A percentile compares a stretch with the other conserved stretches of the same genome.
phyloP scores from a whole-genome alignment of 2,797 vertebrate species.

The Poecilia gillii region DNA sequence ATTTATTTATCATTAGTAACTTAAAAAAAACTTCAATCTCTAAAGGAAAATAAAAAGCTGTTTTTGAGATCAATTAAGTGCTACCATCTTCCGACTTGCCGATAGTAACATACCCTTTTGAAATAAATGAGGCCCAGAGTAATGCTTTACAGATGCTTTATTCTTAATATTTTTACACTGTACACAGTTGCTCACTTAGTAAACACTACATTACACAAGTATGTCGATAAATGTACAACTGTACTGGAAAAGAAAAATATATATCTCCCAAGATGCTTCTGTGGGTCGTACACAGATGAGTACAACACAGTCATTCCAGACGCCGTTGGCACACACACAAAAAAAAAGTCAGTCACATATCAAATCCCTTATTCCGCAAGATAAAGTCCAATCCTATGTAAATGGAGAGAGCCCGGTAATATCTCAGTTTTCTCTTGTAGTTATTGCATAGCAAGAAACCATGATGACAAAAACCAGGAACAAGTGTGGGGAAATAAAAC shows the following conservation, averaged over 20 bases:
- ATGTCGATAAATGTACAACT: slow-evolving; percentile 82
- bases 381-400: slow-evolving; percentile 59
- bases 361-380: slow-evolving; percentile 71
- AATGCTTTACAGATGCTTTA: slow-evolving; percentile 77
- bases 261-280: slow-evolving; percentile 78
- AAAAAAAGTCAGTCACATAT: slow-evolving; percentile 70
- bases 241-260: slow-evolving; percentile 81
- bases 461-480: slow-evolving; percentile 56
- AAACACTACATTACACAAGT: slow-evolving; percentile 85
- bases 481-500: slow-evolving; percentile 31
- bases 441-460: slow-evolving; percentile 87
- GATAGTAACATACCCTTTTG: not conserved
- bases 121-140: slow-evolving; percentile 6
- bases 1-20: not conserved
- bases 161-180: slow-evolving; percentile 87
- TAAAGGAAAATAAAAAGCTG: not conserved
- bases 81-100: not conserved
- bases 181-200: slow-evolving; percentile 84
- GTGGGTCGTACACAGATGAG: slow-evolving; percentile 66
- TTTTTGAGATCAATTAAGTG: not conserved
- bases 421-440: slow-evolving; percentile 61
- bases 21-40: not conserved
- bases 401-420: slow-evolving; percentile 46
- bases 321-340: slow-evolving; percentile 73
- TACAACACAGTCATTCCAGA: slow-evolving; percentile 74